Base-by-base conservation (phyloP, 2,113 vertebrate genomes). In the Rousettus leschenaultii region DNA sequence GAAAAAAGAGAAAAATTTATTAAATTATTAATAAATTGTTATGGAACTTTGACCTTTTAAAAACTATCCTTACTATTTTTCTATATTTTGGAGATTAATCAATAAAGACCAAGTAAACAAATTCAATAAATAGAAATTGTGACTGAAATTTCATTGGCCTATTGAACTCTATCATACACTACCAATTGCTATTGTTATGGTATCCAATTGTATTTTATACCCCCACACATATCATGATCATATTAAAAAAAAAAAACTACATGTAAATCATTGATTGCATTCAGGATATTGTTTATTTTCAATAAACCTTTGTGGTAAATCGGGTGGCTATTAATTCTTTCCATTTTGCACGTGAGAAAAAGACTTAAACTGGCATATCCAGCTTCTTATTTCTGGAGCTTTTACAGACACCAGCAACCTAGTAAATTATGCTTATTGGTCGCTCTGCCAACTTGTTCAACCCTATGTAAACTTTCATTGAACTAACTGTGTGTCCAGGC, bases 11-110 rank as follows among this genome's bases (percentile, higher is more conserved):
- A 75, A 73, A 77, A 51, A 68, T 35, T 45, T 38, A 71, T 3
- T n/a, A 85, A 22, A 68, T 66, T 53, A 48, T 70, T 51, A 63
- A 43, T 82, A 48, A 68, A 48, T 51, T 66, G 7, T 28, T 82
- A 3, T 61, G 19, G 11, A 95, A 89, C 30, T 89, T 61, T 30
- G 15, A 3, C 19, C 51, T 82, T 95, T 94, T 15, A 87, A 89
- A 97, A 70, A 53, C 79, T 53, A 75, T 30, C 21, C 15, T 77
- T 80, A 85, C 40, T 38, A 35, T 21, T 68, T 84, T 87, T 88
- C 15, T 28, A 30, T 7, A 80, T 53, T 84, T 75, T 0, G 28
- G 26, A 24, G 22, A 6, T n/a, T 90, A 71, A 65, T 83, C 30
- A 45, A 10, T 55, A 59, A 28, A 57, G 30, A 75, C 26, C 18